These are phyloP conservation scores for Stichodactyla helianthus DNA, from an alignment of 64 coral and sea anemone genomes.

Conservation along the genomic window DNA sequence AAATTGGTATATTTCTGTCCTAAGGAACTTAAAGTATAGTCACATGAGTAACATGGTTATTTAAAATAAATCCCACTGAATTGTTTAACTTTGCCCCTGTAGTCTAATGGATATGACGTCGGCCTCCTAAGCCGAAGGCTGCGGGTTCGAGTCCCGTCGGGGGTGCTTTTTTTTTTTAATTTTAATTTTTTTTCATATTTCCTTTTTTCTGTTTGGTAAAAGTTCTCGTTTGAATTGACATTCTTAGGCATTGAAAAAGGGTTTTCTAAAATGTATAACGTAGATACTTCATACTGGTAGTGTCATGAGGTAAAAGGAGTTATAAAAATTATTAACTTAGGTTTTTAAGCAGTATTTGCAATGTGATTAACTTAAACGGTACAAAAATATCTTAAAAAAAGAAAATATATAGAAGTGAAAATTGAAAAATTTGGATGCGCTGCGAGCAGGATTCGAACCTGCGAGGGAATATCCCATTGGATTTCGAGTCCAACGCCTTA, in stretches of 20 bases:
- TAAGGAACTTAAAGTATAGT: too few relatives aligned
- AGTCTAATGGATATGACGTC: conserved; percentile 34
- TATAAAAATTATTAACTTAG: too few relatives aligned
- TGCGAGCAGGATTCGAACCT: conserved; percentile 99
- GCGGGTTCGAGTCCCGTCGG: conserved; percentile 29
- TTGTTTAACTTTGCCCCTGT: neutral
- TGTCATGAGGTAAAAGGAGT: too few relatives aligned
- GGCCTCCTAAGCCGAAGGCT: conserved; percentile 30
- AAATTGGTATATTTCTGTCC: too few relatives aligned
- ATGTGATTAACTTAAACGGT: neutral
- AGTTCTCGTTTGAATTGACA: too few relatives aligned
- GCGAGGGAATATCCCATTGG: conserved; percentile 97
- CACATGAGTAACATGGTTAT: neutral
- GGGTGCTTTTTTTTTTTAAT: neutral
- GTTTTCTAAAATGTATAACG: too few relatives aligned
- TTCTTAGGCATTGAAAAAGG: too few relatives aligned
- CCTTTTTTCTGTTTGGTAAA: neutral
- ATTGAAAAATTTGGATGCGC: conserved; percentile 8
- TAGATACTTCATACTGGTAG: too few relatives aligned
- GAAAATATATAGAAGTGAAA: neutral
- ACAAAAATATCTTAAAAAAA: neutral
- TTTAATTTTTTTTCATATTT: neutral
- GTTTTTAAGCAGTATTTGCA: neutral
- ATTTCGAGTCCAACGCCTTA: conserved; percentile 99
- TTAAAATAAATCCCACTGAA: neutral